A percentile compares a stretch with the other conserved stretches of the same genome.
These are phyloP conservation scores for Ips nitidus DNA, from an alignment of 1,140 invertebrate genomes.

Conservation along the genomic window DNA sequence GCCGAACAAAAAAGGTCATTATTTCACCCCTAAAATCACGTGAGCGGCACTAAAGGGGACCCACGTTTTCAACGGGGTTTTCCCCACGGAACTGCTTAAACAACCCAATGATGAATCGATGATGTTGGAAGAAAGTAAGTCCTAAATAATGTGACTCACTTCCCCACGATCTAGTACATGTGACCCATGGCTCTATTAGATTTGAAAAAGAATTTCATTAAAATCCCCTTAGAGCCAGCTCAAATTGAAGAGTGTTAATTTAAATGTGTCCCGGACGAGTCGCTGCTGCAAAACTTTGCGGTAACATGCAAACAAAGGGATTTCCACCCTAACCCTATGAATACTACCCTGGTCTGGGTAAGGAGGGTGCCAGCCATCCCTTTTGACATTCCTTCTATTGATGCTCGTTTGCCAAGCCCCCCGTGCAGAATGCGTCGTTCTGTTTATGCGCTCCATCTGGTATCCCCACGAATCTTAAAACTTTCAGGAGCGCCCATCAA, in stretches of 20 bases:
- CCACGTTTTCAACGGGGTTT: constrained; percentile 9
- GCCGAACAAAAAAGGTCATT: constrained; percentile 16
- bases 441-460: constrained; percentile 24
- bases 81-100: background rate
- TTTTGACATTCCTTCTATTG: constrained; percentile 34
- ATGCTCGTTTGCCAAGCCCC: constrained; percentile 22
- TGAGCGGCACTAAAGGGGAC: constrained; percentile 2
- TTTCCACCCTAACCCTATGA: constrained; percentile 27
- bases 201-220: constrained; percentile 15
- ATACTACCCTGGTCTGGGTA: constrained; percentile 5
- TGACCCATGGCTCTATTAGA: no score
- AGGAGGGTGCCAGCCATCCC: constrained; percentile 20
- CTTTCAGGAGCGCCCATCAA: constrained; percentile 13
- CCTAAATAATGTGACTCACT: no score
- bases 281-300: constrained; percentile 26
- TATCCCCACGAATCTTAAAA: constrained; percentile 8
- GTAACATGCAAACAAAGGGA: constrained; percentile 35
- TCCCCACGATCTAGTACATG: no score
- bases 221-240: constrained; percentile 3
- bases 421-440: constrained; percentile 23
- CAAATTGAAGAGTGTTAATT: constrained; percentile 18
- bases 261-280: constrained; percentile 22
- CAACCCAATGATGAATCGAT: constrained; percentile 3
- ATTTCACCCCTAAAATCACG: constrained; percentile 17
- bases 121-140: background rate